Base-by-base conservation (phyloP, 2,113 vertebrate species). In the Hyperoodon ampullatus region DNA sequence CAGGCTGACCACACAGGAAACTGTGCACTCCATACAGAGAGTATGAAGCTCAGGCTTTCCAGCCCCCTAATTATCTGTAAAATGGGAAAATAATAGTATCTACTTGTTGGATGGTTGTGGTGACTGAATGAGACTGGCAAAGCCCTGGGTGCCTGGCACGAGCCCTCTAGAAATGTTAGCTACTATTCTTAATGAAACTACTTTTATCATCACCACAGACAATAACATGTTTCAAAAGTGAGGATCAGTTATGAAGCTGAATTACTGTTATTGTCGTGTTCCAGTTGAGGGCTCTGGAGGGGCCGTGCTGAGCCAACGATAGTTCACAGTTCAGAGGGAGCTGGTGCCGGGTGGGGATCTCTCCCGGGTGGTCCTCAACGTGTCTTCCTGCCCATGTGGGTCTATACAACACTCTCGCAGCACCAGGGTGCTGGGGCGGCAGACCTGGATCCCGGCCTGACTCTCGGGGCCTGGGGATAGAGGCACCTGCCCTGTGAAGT, bases 131-230 rank as follows among this genome's bases (percentile, higher is more conserved):
- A 87, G 33, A 78, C 2, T 42, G 61, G 28, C 33, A 23, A 66
- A 77, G 65, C 21, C 77, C 13, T n/a, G 82, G 39, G 21, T 6
- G 44, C n/a, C 65, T 80, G 47, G 19, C 50, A 74, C 60, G 58
- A 78, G 6, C 23, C 53, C 60, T 71, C 68, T 71, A 33, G n/a
- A 89, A 66, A 92, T 16, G 8, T 53, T 33, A 93, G 28, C n/a
- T 68, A 55, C 87, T 87, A 30, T 82, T 88, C 91, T 90, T 53
- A 70, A 66, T 60, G 74, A 70, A 92, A 85, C 6, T 21, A 81
- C 33, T 50, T 85, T 92, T 80, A 92, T 70, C 19, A 71, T 94
- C 77, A 50, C 16, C 63, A 21, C 44, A 39, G 30, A 74, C 35
- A 84, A 66, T 44, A 58, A 35, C 19, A 70, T 15, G 42, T 74